Percentiles rank a stretch among this genome's conserved stretches.
These are phyloP conservation scores for Drosophila antonietae DNA, from an alignment of 2,888 invertebrate species.

Conservation along the genomic window DNA sequence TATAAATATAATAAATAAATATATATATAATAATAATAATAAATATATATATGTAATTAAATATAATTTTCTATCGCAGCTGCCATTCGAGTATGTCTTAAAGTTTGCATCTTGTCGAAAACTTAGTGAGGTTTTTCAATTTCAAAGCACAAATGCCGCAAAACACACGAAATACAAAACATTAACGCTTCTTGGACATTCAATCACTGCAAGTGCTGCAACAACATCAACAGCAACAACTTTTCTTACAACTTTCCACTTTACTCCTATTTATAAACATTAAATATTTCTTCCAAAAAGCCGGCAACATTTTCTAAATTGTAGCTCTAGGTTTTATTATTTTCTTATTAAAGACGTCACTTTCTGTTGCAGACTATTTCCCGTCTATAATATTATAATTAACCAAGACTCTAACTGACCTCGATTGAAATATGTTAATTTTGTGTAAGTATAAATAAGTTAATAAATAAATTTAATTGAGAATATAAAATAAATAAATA, in stretches of 20 bases:
- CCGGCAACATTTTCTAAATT: slow-evolving; percentile 21
- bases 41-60: background rate
- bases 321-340: background rate
- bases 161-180: slow-evolving; percentile 21
- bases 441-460: background rate
- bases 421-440: background rate
- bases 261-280: slow-evolving; percentile 60
- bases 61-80: slow-evolving; percentile 22
- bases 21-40: background rate
- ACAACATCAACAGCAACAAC: slow-evolving; percentile 32
- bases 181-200: slow-evolving; percentile 50
- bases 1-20: background rate
- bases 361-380: background rate
- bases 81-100: slow-evolving; percentile 9
- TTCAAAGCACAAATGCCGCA: background rate
- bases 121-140: slow-evolving; percentile 36
- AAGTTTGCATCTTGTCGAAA: slow-evolving; percentile 19
- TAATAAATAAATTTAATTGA: no score
- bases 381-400: background rate
- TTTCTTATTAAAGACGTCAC: background rate
- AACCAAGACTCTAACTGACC: background rate
- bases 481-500: background rate
- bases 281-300: slow-evolving; percentile 43
- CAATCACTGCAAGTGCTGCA: slow-evolving; percentile 67
- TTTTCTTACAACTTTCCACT: slow-evolving; percentile 42